Base-by-base conservation (phyloP, 2,888 invertebrate species). In the Nycteola revayana region DNA sequence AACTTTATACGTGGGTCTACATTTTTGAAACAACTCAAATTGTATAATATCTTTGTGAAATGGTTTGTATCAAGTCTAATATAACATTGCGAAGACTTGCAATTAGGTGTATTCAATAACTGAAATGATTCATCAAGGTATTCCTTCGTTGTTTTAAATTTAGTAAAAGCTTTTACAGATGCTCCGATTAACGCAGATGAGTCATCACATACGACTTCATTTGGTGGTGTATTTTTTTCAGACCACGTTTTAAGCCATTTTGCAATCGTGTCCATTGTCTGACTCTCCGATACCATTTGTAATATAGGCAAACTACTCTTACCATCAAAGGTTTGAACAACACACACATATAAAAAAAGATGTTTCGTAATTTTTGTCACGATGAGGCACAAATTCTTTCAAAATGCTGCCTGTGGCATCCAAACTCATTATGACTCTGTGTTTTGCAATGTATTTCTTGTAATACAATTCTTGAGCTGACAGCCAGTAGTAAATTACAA, bases 231-330 rank as follows among this genome's bases (percentile, higher is more conserved):
- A n/a, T n/a, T n/a, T n/a, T n/a, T n/a, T n/a, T n/a, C n/a, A n/a
- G n/a, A n/a, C n/a, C n/a, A n/a, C n/a, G n/a, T n/a, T n/a, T n/a
- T n/a, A n/a, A n/a, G n/a, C 17, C 10, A 14, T 8, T 14, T 10
- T 14, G 5, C 5, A 14, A 26, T 10, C n/a, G 14, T 11, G 8
- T 14, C 26, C 7, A 11, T 26, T 26, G 14, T 26, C 26, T 26
- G 26, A 26, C 26, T 26, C 26, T 14, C 14, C 26, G 26, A 14
- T 26, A 26, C 11, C 26, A 14, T 26, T 26, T 26, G 26, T 14
- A 26, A 26, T 26, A 26, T 26, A 26, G 26, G 14, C 26, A 26
- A 26, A 26, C 26, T 26, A 14, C 26, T 26, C 26, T 26, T 14
- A 26, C 26, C 26, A 14, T 26, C 14, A 11, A 26, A 14, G 11